Conservation (phyloP, 2,113 vertebrate genomes). For the Poicephalus meyeri region DNA sequence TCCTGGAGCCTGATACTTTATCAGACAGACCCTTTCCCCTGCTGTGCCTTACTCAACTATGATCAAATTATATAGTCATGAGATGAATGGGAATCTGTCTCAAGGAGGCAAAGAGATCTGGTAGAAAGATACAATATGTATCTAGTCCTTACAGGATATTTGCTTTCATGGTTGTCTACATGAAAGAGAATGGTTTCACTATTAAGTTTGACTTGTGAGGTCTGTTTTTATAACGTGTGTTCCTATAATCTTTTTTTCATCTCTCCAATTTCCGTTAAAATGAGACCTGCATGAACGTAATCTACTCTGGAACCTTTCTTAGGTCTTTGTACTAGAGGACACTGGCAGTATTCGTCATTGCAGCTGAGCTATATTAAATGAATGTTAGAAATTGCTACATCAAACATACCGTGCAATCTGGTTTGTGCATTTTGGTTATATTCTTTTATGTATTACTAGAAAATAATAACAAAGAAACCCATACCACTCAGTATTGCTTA, state of each 20-base stretch:
- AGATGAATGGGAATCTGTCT: slow-evolving; percentile 90
- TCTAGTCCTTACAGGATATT: slow-evolving; percentile 93
- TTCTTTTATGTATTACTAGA: slow-evolving; percentile 52
- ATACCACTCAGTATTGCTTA: not conserved
- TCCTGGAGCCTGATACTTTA: slow-evolving; percentile 80
- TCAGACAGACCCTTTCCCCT: slow-evolving; percentile 82
- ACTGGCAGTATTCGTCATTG: slow-evolving; percentile 61
- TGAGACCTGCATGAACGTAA: slow-evolving; percentile 82
- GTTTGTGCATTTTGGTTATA: slow-evolving; percentile 51
- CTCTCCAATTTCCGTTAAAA: slow-evolving; percentile 90
- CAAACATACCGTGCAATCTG: slow-evolving; percentile 39
- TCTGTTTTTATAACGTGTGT: slow-evolving; percentile 75
- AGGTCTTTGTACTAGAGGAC: slow-evolving; percentile 35
- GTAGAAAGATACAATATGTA: slow-evolving; percentile 84
- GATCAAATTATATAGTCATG: slow-evolving; percentile 91
- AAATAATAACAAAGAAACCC: slow-evolving; percentile 17
- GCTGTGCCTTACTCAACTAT: slow-evolving; percentile 88
- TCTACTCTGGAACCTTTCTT: slow-evolving; percentile 79
- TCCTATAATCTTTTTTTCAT: slow-evolving; percentile 82
- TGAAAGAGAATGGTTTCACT: slow-evolving; percentile 78
- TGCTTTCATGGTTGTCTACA: slow-evolving; percentile 89
- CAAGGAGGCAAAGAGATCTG: slow-evolving; percentile 86
- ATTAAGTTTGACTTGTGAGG: slow-evolving; percentile 76
- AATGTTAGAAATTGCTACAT: slow-evolving; percentile 58
- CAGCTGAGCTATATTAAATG: slow-evolving; percentile 63